Percentiles rank a stretch among this genome's conserved stretches.
These are phyloP conservation scores for Leptinotarsa haldemani DNA, from an alignment of 2,888 invertebrate species.

Conservation along the genomic window DNA sequence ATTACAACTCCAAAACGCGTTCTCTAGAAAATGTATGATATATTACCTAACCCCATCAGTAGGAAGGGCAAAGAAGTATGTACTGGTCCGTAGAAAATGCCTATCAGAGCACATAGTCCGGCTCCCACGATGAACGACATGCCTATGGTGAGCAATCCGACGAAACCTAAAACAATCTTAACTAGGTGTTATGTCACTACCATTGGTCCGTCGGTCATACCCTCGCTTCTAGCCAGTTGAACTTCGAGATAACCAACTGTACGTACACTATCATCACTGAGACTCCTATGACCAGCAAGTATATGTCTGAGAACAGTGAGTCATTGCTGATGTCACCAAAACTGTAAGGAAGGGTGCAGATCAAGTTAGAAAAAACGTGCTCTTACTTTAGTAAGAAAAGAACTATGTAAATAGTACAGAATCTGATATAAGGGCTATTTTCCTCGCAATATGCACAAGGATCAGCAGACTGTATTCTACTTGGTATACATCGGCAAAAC, in stretches of 20 bases:
- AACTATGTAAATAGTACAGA: too few species aligned
- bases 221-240: constrained; percentile 79
- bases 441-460: too few species aligned
- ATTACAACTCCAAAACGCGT: too few species aligned
- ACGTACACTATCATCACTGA: constrained; percentile 81
- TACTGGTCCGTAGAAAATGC: constrained; percentile 82
- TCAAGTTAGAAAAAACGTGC: too few species aligned
- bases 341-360: constrained; percentile 61
- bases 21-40: too few species aligned
- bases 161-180: constrained; percentile 74
- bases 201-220: constrained; percentile 62
- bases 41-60: constrained; percentile 76
- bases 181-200: constrained; percentile 44
- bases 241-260: constrained; percentile 77
- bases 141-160: constrained; percentile 78
- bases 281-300: constrained; percentile 76
- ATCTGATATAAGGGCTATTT: too few species aligned
- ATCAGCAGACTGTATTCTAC: too few species aligned
- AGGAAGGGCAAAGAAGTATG: constrained; percentile 86
- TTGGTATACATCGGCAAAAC: too few species aligned
- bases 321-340: constrained; percentile 81
- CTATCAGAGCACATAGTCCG: constrained; percentile 78
- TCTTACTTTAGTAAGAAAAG: too few species aligned
- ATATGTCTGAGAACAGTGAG: constrained; percentile 79
- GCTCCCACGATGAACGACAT: constrained; percentile 79